phyloP scores from a whole-genome alignment of 2,888 invertebrate genomes.

The Eretmocerus hayati region DNA sequence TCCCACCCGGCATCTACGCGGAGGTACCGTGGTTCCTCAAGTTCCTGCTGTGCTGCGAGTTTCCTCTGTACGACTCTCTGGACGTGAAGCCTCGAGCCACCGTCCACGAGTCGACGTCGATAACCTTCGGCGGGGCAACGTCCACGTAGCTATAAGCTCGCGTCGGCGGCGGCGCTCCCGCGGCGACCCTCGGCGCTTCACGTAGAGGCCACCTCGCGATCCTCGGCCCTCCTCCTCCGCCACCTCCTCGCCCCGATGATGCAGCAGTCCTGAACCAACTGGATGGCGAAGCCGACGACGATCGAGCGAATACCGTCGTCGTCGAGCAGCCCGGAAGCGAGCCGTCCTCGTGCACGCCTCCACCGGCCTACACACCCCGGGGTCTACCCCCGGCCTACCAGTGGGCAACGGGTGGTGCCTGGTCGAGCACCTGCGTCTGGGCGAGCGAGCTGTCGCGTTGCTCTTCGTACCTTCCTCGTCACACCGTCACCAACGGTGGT shows the following conservation, averaged over 20 bases:
- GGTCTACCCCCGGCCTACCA: not conserved
- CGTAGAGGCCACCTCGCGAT: not conserved
- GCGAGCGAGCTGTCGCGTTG: no score
- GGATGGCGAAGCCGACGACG: not conserved
- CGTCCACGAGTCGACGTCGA: slow-evolving; percentile 64
- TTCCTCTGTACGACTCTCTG: slow-evolving; percentile 75
- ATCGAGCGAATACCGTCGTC: not conserved
- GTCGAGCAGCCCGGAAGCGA: not conserved
- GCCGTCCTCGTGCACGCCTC: not conserved
- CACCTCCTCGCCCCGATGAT: not conserved
- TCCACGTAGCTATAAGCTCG: slow-evolving; percentile 64
- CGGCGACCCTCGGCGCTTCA: not conserved
- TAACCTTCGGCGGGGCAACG: slow-evolving; percentile 62
- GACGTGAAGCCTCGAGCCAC: slow-evolving; percentile 60
- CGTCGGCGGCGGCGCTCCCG: slow-evolving; percentile 35
- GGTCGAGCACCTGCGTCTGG: no score
- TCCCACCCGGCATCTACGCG: slow-evolving; percentile 81
- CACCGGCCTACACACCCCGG: not conserved
- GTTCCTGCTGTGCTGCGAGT: slow-evolving; percentile 80
- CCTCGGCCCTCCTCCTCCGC: not conserved
- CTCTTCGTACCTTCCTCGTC: no score
- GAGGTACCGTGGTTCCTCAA: slow-evolving; percentile 79
- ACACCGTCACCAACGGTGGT: no score
- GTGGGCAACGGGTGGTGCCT: no score
- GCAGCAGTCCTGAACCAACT: not conserved